Evolutionary conservation across 2,888 invertebrate species (phyloP).

Genomic region (Beris chalybata): DNA sequence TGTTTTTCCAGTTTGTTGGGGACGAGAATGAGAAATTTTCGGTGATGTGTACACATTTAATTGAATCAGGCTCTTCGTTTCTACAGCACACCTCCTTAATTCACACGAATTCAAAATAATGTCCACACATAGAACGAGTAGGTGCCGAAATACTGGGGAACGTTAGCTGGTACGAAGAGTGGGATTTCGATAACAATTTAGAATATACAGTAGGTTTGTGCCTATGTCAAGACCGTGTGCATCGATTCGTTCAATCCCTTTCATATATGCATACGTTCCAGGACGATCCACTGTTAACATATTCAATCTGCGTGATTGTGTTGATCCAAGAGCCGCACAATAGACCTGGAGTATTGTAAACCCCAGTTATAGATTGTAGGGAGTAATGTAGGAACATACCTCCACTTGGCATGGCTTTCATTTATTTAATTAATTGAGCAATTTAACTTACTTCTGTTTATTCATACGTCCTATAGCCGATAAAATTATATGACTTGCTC

Average conservation of each 20-base stretch:
- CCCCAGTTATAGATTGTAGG: no score
- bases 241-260: constrained; percentile 1
- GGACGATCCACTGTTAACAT: constrained; percentile 33
- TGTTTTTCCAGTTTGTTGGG: constrained; percentile 41
- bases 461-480: constrained; percentile 9
- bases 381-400: no score
- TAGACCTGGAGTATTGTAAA: not conserved
- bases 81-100: constrained; percentile 9
- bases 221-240: not conserved
- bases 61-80: constrained; percentile 40
- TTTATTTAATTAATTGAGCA: constrained; percentile 44
- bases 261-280: constrained; percentile 19
- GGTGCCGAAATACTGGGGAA: not conserved
- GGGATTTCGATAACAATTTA: constrained; percentile 9
- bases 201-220: not conserved
- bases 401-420: constrained; percentile 19
- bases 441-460: constrained; percentile 42
- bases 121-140: not conserved
- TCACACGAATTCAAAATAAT: constrained; percentile 8
- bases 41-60: constrained; percentile 43
- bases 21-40: constrained; percentile 39
- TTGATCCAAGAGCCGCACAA: constrained; percentile 38
- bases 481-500: no score
- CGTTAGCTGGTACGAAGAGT: not conserved
- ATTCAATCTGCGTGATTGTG: constrained; percentile 42